Conservation (phyloP, 2,113 vertebrate genomes). For the Platichthys flesus region DNA sequence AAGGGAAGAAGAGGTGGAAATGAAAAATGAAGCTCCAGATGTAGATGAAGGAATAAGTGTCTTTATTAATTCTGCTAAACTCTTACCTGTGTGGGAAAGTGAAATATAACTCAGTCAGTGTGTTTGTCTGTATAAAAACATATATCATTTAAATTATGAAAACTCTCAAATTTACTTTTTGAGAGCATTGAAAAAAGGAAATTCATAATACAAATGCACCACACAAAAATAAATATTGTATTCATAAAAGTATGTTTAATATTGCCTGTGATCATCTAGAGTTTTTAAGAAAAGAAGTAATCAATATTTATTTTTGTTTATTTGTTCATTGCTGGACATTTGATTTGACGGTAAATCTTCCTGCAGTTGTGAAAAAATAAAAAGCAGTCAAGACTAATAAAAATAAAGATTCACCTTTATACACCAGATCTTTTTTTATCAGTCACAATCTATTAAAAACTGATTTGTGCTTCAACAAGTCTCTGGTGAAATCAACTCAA, state of each 20-base stretch:
- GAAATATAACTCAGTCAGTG: constrained; percentile 13
- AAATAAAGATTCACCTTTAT: constrained; percentile 14
- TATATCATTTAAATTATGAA: constrained; percentile 18
- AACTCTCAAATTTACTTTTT: constrained; percentile 16
- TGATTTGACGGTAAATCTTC: constrained; percentile 11
- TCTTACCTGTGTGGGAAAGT: constrained; percentile 21
- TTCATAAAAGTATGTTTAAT: too few species aligned
- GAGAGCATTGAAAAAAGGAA: neutral
- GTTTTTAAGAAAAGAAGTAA: neutral
- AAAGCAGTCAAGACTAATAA: neutral
- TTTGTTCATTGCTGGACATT: neutral
- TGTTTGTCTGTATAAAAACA: neutral
- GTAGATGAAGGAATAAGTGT: constrained; percentile 37
- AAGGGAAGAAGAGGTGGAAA: constrained; percentile 42
- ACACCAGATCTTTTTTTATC: constrained; percentile 1
- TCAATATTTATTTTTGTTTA: neutral
- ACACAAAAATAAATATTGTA: neutral
- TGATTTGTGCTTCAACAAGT: constrained; percentile 17
- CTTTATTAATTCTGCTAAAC: constrained; percentile 19
- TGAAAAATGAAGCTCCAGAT: constrained; percentile 56
- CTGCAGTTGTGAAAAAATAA: neutral
- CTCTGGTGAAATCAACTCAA: constrained; percentile 1
- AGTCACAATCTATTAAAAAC: constrained; percentile 2
- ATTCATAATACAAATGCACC: neutral
- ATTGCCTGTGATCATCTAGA: neutral